Conservation (phyloP, 2,797 vertebrate genomes). For the Atherinosoma microstoma region DNA sequence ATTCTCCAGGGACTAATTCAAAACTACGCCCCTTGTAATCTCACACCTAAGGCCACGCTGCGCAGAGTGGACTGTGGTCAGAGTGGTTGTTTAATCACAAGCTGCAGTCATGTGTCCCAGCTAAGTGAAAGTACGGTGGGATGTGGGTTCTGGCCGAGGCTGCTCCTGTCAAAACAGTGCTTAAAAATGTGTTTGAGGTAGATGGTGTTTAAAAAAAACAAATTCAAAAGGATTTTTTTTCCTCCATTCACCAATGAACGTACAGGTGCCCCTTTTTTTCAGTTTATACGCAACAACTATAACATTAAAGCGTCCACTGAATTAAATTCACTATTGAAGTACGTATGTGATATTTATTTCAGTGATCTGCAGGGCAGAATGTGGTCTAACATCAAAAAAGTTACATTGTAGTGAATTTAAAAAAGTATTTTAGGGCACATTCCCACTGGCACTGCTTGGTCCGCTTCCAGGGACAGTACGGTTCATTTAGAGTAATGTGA, state of each 20-base stretch:
- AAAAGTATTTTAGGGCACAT: too few relatives aligned
- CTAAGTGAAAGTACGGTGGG: conserved; percentile 41
- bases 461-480: too few relatives aligned
- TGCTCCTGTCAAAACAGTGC: conserved; percentile 30
- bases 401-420: too few relatives aligned
- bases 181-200: conserved; percentile 25
- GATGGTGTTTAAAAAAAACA: background rate
- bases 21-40: conserved; percentile 30
- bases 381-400: too few relatives aligned
- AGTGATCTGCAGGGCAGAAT: too few relatives aligned
- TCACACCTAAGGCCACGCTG: conserved; percentile 38
- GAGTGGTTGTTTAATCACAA: conserved; percentile 55
- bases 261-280: background rate
- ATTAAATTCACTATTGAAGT: too few relatives aligned
- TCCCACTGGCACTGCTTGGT: too few relatives aligned
- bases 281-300: background rate
- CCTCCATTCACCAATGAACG: background rate
- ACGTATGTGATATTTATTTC: too few relatives aligned
- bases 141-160: conserved; percentile 52
- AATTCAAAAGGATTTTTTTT: conserved; percentile 10
- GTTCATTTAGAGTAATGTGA: too few relatives aligned
- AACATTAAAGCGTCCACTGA: background rate
- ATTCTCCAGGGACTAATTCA: conserved; percentile 43
- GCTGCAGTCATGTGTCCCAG: conserved; percentile 42
- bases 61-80: conserved; percentile 49